A percentile compares a stretch with the other conserved stretches of the same genome.
Evolutionary conservation across 2,113 vertebrate species (phyloP).

Genomic region (Epinephelus cyanopodus): DNA sequence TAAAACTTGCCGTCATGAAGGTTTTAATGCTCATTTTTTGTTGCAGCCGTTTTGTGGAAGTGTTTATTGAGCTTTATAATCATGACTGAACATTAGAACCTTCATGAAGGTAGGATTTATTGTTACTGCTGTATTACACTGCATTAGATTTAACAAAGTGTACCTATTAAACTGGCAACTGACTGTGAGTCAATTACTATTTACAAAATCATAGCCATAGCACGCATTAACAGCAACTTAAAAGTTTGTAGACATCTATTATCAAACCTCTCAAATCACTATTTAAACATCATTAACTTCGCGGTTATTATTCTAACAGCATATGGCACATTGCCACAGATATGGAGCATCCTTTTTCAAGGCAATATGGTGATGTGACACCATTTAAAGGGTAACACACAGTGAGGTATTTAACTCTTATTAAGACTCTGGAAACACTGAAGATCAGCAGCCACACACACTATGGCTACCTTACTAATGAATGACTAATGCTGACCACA

Average conservation of each 20-base stretch:
- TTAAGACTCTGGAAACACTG: background rate
- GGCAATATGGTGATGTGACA: background rate
- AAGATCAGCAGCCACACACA: conserved; percentile 8
- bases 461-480: background rate
- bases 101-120: background rate
- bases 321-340: background rate
- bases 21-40: background rate
- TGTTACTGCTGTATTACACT: background rate
- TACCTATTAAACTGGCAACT: background rate
- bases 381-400: background rate
- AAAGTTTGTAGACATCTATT: background rate
- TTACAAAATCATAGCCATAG: background rate
- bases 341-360: background rate
- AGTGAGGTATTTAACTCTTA: background rate
- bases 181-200: background rate
- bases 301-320: background rate
- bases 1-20: background rate
- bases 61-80: background rate
- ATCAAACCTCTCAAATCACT: background rate
- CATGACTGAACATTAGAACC: conserved; percentile 1
- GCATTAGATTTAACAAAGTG: background rate
- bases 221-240: background rate
- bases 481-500: conserved; percentile 64
- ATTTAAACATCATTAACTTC: background rate
- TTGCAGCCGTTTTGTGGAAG: too few species aligned